Evolutionary conservation across 2,113 vertebrate species (phyloP).

Genomic region (Epinephelus cyanopodus): DNA sequence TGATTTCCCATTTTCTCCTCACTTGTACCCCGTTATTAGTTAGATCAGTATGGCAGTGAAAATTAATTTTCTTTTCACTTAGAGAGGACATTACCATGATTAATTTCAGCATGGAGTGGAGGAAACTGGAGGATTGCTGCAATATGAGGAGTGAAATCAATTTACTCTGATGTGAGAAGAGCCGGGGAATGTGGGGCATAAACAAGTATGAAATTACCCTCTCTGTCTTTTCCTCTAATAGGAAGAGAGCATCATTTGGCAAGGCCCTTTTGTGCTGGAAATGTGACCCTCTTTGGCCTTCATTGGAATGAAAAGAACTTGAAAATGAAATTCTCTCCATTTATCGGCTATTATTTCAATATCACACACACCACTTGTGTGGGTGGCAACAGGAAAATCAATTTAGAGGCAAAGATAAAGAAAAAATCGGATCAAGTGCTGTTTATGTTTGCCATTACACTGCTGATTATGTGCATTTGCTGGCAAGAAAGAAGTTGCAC

Average conservation of each 20-base stretch:
- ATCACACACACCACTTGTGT: slow-evolving; percentile 52
- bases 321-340: slow-evolving; percentile 66
- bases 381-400: slow-evolving; percentile 43
- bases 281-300: slow-evolving; percentile 65
- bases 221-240: slow-evolving; percentile 66
- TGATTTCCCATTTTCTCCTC: slow-evolving; percentile 93
- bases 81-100: slow-evolving; percentile 92
- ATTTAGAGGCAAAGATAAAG: slow-evolving; percentile 37
- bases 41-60: slow-evolving; percentile 90
- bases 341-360: slow-evolving; percentile 62
- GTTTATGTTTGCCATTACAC: slow-evolving; percentile 9
- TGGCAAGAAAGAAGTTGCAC: neutral
- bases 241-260: slow-evolving; percentile 60
- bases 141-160: slow-evolving; percentile 89
- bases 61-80: slow-evolving; percentile 97
- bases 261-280: slow-evolving; percentile 53
- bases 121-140: slow-evolving; percentile 87
- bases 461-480: neutral
- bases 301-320: slow-evolving; percentile 51
- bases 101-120: slow-evolving; percentile 86
- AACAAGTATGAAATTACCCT: slow-evolving; percentile 80
- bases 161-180: slow-evolving; percentile 85
- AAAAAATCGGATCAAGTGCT: neutral
- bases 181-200: slow-evolving; percentile 63
- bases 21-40: slow-evolving; percentile 90